A percentile compares a stretch with the other conserved stretches of the same genome.
These are phyloP conservation scores for Ernsta delagoae DNA, from an alignment of 2,888 invertebrate species.

Conservation along the genomic window DNA sequence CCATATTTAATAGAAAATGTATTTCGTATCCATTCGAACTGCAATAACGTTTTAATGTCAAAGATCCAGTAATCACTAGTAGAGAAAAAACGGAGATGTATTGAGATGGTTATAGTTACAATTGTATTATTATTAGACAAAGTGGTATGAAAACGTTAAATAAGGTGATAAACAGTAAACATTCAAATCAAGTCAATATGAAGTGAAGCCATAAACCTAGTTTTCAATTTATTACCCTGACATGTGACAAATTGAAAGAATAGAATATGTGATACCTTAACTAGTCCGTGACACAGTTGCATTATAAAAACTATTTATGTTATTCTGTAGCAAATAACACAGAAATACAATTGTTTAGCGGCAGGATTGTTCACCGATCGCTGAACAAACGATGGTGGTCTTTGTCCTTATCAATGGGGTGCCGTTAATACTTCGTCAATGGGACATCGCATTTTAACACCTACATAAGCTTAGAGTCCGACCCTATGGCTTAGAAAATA, in stretches of 20 bases:
- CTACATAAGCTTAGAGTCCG: conserved; percentile 44
- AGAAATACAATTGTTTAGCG: conserved; percentile 63
- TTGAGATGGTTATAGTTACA: too few species aligned
- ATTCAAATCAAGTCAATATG: neutral
- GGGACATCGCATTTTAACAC: conserved; percentile 64
- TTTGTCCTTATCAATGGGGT: conserved; percentile 79
- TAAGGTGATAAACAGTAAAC: neutral
- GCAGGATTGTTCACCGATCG: conserved; percentile 72
- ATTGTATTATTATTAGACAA: too few species aligned
- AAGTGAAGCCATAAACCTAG: conserved; percentile 18
- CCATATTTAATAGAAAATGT: too few species aligned
- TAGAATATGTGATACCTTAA: conserved; percentile 37
- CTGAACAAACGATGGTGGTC: conserved; percentile 72
- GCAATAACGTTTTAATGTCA: too few species aligned
- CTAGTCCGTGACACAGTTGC: conserved; percentile 35
- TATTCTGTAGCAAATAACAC: conserved; percentile 47
- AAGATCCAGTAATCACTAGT: too few species aligned
- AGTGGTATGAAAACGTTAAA: neutral
- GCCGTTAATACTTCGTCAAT: conserved; percentile 78
- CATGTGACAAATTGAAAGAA: conserved; percentile 32
- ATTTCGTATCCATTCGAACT: too few species aligned
- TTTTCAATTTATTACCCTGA: conserved; percentile 17
- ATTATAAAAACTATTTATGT: conserved; percentile 34
- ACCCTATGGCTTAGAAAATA: conserved; percentile 9
- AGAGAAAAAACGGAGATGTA: too few species aligned